Evolutionary conservation across 2,888 invertebrate genomes (phyloP).

Genomic region (Drosophila kuntzei): DNA sequence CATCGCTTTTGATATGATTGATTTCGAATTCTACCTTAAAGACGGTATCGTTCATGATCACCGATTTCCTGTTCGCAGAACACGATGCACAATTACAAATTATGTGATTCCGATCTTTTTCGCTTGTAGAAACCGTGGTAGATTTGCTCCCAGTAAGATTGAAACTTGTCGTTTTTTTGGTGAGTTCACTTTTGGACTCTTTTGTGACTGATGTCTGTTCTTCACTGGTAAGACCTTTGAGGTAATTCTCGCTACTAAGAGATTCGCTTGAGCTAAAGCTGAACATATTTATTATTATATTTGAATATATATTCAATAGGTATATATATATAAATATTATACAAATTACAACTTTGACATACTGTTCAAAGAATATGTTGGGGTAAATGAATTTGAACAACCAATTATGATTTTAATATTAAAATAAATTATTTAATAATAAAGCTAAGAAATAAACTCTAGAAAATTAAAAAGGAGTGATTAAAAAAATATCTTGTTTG

Average conservation of each 20-base stretch:
- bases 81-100: slow-evolving; percentile 4
- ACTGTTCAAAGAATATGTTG: neutral
- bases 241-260: neutral
- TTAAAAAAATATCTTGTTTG: too few species aligned
- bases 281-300: neutral
- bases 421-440: too few species aligned
- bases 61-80: neutral
- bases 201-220: neutral
- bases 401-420: too few species aligned
- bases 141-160: neutral
- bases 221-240: neutral
- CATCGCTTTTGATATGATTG: neutral
- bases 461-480: too few species aligned
- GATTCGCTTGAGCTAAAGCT: neutral
- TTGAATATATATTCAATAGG: neutral
- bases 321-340: neutral
- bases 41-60: neutral
- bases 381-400: too few species aligned
- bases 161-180: neutral
- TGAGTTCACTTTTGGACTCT: neutral
- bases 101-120: too few species aligned
- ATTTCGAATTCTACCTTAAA: slow-evolving; percentile 10
- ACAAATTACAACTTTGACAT: neutral
- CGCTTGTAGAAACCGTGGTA: neutral
- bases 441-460: too few species aligned